A percentile compares a stretch with the other conserved stretches of the same genome.
Conservation (phyloP, 2,113 vertebrate genomes). For the Anhinga rufa region DNA sequence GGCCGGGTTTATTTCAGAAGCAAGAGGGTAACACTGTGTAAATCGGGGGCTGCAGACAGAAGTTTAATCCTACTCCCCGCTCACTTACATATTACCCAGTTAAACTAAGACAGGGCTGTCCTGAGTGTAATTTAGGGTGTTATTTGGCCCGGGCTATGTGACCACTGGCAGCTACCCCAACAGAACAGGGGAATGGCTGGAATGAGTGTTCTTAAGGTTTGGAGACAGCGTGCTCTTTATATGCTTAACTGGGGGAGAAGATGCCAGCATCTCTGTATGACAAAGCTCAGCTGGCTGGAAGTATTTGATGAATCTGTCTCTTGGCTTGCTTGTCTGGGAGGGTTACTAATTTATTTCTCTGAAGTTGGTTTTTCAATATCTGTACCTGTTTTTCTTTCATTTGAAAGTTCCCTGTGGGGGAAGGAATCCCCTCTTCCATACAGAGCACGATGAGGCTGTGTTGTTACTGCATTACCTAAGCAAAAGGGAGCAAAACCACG, state of each 20-base stretch:
- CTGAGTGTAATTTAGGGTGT: neutral
- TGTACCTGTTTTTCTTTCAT: slow-evolving; percentile 25
- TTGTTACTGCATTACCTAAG: neutral
- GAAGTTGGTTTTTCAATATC: slow-evolving; percentile 29
- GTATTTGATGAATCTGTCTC: slow-evolving; percentile 23
- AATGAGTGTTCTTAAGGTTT: neutral
- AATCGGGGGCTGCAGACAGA: neutral
- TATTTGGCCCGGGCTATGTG: neutral
- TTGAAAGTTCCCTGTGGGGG: neutral
- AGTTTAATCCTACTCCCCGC: neutral
- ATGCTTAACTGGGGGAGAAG: neutral
- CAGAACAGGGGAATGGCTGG: neutral
- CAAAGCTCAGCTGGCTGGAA: slow-evolving; percentile 39
- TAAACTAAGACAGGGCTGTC: neutral
- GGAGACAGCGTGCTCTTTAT: slow-evolving; percentile 35
- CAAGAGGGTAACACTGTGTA: neutral
- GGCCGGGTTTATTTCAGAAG: neutral
- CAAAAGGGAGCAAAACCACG: neutral
- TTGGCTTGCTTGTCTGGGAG: slow-evolving; percentile 49
- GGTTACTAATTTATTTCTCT: neutral
- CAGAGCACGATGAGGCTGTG: neutral
- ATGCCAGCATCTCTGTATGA: slow-evolving; percentile 35
- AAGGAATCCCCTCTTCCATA: neutral
- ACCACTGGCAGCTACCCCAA: neutral
- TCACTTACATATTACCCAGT: neutral